Base-by-base conservation (phyloP, 2,113 vertebrate genomes). In the Coturnix japonica region DNA sequence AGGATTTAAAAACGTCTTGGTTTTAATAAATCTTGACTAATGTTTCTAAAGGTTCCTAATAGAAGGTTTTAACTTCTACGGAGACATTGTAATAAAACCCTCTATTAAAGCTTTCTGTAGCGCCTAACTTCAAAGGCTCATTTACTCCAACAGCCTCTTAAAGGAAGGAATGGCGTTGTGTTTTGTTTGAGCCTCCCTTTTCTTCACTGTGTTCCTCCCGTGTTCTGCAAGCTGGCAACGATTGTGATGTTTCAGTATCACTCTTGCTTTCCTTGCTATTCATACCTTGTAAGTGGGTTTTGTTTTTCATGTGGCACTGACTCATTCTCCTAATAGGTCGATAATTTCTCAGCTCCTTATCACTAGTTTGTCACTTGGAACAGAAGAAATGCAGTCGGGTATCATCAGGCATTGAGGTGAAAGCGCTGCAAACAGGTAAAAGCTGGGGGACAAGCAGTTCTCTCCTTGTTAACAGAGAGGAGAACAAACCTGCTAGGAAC, bases 291-390 rank as follows among this genome's bases (percentile, higher is more conserved):
- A 87, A 93, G 56, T 85, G 74, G 57, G 65, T 87, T 93, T 92
- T 83, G 41, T 46, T 81, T 96, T 94, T 94, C 73, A 10, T 81
- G 82, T 71, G 87, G 76, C 86, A 95, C 86, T 96, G 94, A 90
- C 93, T 97, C 92, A 83, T 44, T 88, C 67, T 80, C 28, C 82
- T 96, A 89, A 92, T 78, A 95, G 60, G 69, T 86, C 23, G 66
- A 74, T 86, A 89, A n/a, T 81, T 83, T 81, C 61, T 44, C 80
- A 84, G 93, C 84, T 94, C 33, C 43, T 80, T 96, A 47, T 77
- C 35, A 2, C 53, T 78, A 2, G 60, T 56, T 92, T 87, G 61
- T 85, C 23, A 14, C 72, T 87, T 66, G 71, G 39, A 91, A 54
- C 53, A 87, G 84, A 66, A 87, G 67, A 70, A 90, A 25, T 47